These are phyloP conservation scores for Crematogaster levior DNA, from an alignment of 2,888 invertebrate species.

Conservation along the genomic window DNA sequence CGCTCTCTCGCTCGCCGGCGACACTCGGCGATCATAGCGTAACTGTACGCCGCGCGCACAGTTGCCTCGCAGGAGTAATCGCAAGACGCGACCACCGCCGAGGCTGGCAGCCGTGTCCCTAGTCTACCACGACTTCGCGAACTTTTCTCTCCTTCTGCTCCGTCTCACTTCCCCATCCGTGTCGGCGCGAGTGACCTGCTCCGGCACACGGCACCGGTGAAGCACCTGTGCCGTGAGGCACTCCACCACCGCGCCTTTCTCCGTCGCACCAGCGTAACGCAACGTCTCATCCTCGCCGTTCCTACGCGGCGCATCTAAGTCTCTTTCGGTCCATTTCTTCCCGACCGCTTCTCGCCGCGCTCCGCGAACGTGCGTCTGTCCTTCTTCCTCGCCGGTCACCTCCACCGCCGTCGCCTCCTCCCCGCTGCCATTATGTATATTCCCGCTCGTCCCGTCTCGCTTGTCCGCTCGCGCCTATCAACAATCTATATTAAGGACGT, in stretches of 20 bases:
- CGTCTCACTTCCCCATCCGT: slow-evolving; percentile 19
- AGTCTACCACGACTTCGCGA: slow-evolving; percentile 27
- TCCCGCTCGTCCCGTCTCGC: slow-evolving; percentile 57
- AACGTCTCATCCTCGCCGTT: slow-evolving; percentile 28
- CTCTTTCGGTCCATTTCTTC: slow-evolving; percentile 62
- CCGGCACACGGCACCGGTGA: slow-evolving; percentile 28
- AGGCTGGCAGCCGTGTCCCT: slow-evolving; percentile 40
- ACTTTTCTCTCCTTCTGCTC: slow-evolving; percentile 28
- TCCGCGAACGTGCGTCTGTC: slow-evolving; percentile 20
- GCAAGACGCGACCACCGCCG: slow-evolving; percentile 39
- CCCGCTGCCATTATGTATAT: slow-evolving; percentile 49
- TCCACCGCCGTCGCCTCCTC: background rate
- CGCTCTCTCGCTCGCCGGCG: slow-evolving; percentile 11
- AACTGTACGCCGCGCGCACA: slow-evolving; percentile 16
- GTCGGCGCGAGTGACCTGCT: slow-evolving; percentile 9
- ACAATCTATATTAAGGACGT: slow-evolving; percentile 83
- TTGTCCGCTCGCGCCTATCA: slow-evolving; percentile 76
- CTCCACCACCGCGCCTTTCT: slow-evolving; percentile 34
- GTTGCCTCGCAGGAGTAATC: slow-evolving; percentile 24
- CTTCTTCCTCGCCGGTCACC: slow-evolving; percentile 24
- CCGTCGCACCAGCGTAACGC: slow-evolving; percentile 52
- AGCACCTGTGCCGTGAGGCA: slow-evolving; percentile 61
- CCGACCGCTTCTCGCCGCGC: slow-evolving; percentile 37
- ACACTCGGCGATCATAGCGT: slow-evolving; percentile 31
- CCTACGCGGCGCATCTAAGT: slow-evolving; percentile 44